Base-by-base conservation (phyloP, 2,797 vertebrate species). In the Rhodeus uyekii region DNA sequence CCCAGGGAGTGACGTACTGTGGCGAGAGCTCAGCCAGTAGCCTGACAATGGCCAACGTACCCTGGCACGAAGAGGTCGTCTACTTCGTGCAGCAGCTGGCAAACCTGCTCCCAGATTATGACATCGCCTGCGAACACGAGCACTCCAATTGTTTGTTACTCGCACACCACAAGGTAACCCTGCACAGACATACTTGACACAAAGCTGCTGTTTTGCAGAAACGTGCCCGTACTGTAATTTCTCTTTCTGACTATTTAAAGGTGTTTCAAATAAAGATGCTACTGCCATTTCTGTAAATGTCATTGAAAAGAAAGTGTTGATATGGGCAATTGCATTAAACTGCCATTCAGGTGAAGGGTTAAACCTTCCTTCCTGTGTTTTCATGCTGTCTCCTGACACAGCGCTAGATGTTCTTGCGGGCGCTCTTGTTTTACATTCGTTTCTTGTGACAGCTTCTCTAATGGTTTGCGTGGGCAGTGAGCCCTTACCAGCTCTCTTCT, bases 41-140 rank as follows among this genome's bases (percentile, higher is more conserved):
- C 76, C 94, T 99, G 64, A 98, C 96, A 87, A 97, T 98, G 98
- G 97, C 97, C 82, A 98, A 98, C 0, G 94, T 99, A 16, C 97
- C 97, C 16, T 99, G 97, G 97, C 98, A 99, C 0, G 95, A 97
- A 85, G 97, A 99, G 72, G 98, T 99, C 69, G 85, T 96, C 8
- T 86, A 77, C 76, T 99, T 99, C 0, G 96, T 97, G 83, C 92
- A 89, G 81, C 96, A 98, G 89, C 86, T 99, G 87, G 93, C 92
- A 0, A 88, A 88, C 83, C 93, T 97, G 89, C 83, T 97, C 63
- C 96, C 96, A 0, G 92, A 95, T 83, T 98, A 97, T 1, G 96
- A 96, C 82, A 93, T 98, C 0, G 96, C 96, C 2, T 98, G 96
- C 0, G 97, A 99, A 75, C 98, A 98, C 0, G 95, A 98, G 67